Evolutionary conservation across 2,888 invertebrate genomes (phyloP).

Genomic region (Drosophila villosipedis): DNA sequence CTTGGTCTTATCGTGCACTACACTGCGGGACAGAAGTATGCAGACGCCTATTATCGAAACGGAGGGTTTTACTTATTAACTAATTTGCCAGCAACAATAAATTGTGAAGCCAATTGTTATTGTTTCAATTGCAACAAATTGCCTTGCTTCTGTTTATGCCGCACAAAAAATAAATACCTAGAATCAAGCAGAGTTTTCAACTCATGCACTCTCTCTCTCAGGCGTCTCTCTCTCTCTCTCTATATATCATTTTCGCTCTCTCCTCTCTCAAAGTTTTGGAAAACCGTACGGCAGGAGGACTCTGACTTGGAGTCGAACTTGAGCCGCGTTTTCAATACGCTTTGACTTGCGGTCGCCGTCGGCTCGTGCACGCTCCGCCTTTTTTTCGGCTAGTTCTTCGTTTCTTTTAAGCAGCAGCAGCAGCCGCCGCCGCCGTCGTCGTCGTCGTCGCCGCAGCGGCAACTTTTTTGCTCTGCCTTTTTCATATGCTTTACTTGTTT

Average conservation of each 20-base stretch:
- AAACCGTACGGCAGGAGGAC: constrained; percentile 60
- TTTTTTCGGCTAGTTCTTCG: constrained; percentile 55
- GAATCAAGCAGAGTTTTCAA: constrained; percentile 37
- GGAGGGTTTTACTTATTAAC: constrained; percentile 66
- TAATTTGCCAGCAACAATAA: constrained; percentile 74
- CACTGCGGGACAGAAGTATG: constrained; percentile 23
- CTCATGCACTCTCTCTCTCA: constrained; percentile 39
- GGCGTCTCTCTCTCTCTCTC: constrained; percentile 6
- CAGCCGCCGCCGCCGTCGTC: constrained; percentile 36
- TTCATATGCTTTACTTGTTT: constrained; percentile 67
- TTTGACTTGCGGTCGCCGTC: constrained; percentile 80
- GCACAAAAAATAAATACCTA: constrained; percentile 13
- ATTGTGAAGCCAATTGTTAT: constrained; percentile 73
- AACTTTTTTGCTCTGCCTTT: constrained; percentile 63
- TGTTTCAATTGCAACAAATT: constrained; percentile 81
- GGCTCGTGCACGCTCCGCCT: constrained; percentile 64
- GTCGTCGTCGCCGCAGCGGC: constrained; percentile 37
- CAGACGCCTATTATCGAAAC: constrained; percentile 29
- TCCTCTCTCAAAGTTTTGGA: constrained; percentile 22
- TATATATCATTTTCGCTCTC: constrained; percentile 22
- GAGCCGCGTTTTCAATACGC: constrained; percentile 80
- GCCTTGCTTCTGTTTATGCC: constrained; percentile 40
- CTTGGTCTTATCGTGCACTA: constrained; percentile 25
- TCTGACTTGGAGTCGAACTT: constrained; percentile 61
- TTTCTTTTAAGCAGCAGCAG: constrained; percentile 50